Evolutionary conservation across 2,113 vertebrate genomes (phyloP).

Genomic region (Corythoichthys intestinalis): DNA sequence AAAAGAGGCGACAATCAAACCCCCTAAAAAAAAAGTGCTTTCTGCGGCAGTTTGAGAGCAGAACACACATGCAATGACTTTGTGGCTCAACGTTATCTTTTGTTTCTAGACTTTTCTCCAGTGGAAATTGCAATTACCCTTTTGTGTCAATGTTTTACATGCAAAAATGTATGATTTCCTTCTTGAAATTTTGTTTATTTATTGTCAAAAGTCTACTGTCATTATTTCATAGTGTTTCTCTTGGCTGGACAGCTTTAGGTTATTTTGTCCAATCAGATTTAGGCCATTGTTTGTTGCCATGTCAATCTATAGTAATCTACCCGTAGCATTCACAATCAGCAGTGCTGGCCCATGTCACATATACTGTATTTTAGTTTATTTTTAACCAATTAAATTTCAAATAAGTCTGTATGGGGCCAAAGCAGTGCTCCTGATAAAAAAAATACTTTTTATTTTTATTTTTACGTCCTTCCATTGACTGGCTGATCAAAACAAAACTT

Average conservation of each 20-base stretch:
- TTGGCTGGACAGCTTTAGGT: not conserved
- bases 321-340: not conserved
- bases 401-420: too few species aligned
- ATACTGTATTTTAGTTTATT: too few species aligned
- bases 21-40: slow-evolving; percentile 33
- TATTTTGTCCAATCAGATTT: not conserved
- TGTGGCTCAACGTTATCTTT: slow-evolving; percentile 36
- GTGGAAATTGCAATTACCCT: not conserved
- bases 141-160: not conserved
- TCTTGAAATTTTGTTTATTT: not conserved
- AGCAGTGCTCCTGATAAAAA: too few species aligned
- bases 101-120: slow-evolving; percentile 25
- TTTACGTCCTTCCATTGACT: not conserved
- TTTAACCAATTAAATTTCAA: too few species aligned
- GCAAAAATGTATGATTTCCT: not conserved
- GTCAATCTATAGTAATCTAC: not conserved
- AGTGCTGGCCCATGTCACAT: too few species aligned
- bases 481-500: not conserved
- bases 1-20: slow-evolving; percentile 30
- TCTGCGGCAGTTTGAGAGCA: slow-evolving; percentile 49
- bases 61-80: slow-evolving; percentile 40
- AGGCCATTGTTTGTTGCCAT: not conserved
- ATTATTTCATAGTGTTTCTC: not conserved
- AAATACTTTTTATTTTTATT: too few species aligned
- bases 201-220: not conserved